These are phyloP conservation scores for Scaptomyza pallida DNA, from an alignment of 1,140 invertebrate genomes.

Conservation along the genomic window DNA sequence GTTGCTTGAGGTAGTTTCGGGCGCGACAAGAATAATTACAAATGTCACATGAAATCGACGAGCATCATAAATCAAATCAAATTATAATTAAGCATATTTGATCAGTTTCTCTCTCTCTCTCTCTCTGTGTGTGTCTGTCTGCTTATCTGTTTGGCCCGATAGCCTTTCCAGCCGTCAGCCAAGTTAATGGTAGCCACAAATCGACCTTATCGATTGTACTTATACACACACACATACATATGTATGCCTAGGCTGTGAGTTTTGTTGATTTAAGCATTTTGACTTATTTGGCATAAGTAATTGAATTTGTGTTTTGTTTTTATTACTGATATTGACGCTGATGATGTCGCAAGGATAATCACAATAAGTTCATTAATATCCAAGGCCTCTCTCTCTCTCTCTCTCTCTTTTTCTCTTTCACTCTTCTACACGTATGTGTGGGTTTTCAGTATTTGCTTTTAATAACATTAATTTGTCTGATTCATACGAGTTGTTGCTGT, in stretches of 20 bases:
- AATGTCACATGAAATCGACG: slow-evolving; percentile 81
- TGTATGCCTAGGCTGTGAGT: slow-evolving; percentile 58
- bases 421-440: slow-evolving; percentile 11
- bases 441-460: slow-evolving; percentile 68
- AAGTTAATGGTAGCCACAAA: slow-evolving; percentile 56
- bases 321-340: slow-evolving; percentile 54
- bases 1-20: slow-evolving; percentile 60
- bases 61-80: slow-evolving; percentile 84
- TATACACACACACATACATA: slow-evolving; percentile 28
- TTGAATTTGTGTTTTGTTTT: slow-evolving; percentile 77
- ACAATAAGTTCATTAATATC: slow-evolving; percentile 72
- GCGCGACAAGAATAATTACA: slow-evolving; percentile 84
- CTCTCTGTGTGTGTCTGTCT: slow-evolving; percentile 43
- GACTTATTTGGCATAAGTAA: slow-evolving; percentile 82
- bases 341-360: slow-evolving; percentile 77
- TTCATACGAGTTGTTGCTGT: not conserved
- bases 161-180: slow-evolving; percentile 37
- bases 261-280: slow-evolving; percentile 73
- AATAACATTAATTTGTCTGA: slow-evolving; percentile 76
- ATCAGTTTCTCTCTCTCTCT: slow-evolving; percentile 66
- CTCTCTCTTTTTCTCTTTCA: not conserved
- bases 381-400: slow-evolving; percentile 13
- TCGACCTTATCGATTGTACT: slow-evolving; percentile 51
- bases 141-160: slow-evolving; percentile 53
- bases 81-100: slow-evolving; percentile 83